Conservation (phyloP, 2,797 vertebrate species). For the Corythornis leucogaster region DNA sequence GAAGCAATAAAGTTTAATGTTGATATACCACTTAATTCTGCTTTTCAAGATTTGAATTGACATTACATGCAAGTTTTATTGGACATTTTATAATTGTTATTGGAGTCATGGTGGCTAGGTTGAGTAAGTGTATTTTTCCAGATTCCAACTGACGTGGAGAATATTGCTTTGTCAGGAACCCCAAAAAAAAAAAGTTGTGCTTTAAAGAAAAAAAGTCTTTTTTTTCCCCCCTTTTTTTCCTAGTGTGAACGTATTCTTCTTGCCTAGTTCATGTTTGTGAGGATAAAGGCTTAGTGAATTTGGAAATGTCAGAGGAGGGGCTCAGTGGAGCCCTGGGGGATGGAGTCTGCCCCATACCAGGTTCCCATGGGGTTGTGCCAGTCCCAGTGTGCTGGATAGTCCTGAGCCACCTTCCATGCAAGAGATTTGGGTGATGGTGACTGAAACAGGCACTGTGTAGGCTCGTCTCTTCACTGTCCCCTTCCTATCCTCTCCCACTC, state of each 20-base stretch:
- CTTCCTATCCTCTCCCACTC: neutral
- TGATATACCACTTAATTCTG: slow-evolving; percentile 78
- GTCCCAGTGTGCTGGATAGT: rapidly evolving
- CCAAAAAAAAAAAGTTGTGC: neutral
- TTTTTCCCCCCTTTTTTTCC: neutral
- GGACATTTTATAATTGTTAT: slow-evolving; percentile 81
- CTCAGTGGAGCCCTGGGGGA: neutral
- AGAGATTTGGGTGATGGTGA: neutral
- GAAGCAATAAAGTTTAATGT: slow-evolving; percentile 79
- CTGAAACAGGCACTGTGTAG: neutral
- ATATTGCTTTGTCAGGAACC: slow-evolving; percentile 54
- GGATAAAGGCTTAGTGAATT: slow-evolving; percentile 24
- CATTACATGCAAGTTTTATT: slow-evolving; percentile 77
- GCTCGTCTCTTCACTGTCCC: rapidly evolving
- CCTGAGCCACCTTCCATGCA: neutral
- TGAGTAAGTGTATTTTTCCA: slow-evolving; percentile 65
- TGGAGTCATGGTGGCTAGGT: slow-evolving; percentile 78
- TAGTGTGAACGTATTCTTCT: slow-evolving; percentile 33
- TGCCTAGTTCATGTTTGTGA: neutral
- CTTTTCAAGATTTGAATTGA: slow-evolving; percentile 79
- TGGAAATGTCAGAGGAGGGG: neutral
- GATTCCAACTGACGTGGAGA: slow-evolving; percentile 54
- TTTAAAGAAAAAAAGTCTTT: neutral
- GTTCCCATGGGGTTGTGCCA: neutral
- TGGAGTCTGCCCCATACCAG: neutral